Percentiles rank a stretch among this genome's conserved stretches.
Conservation (phyloP, 2,113 vertebrate species). For the Poicephalus gulielmi region DNA sequence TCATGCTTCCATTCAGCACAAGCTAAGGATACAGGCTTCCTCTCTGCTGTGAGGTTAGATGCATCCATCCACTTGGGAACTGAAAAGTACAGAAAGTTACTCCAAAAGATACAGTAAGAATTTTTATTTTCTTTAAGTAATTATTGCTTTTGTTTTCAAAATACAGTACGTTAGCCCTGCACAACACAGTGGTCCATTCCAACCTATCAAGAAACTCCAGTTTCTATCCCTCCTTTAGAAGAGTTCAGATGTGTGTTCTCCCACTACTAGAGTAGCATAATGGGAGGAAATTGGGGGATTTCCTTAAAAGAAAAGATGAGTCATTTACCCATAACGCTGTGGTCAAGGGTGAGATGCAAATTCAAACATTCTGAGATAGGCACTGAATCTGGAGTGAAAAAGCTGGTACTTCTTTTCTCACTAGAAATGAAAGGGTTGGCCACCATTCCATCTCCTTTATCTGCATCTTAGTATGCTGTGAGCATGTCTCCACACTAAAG, state of each 20-base stretch:
- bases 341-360: fast-evolving
- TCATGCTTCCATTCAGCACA: background rate
- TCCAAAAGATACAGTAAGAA: background rate
- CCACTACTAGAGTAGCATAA: background rate
- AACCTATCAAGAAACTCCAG: background rate
- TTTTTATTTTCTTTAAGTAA: background rate
- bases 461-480: background rate
- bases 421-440: background rate
- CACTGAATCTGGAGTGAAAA: background rate
- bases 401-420: background rate
- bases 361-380: background rate
- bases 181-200: background rate
- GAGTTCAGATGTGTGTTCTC: background rate
- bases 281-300: background rate
- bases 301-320: background rate
- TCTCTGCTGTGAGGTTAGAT: background rate
- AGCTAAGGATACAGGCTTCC: background rate
- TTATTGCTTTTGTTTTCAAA: background rate
- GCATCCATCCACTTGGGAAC: fast-evolving
- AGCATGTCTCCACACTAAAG: background rate
- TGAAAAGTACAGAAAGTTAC: background rate
- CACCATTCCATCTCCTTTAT: background rate
- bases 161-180: background rate
- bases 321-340: background rate
- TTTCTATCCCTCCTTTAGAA: background rate